Conservation (phyloP, 1,140 invertebrate genomes). For the Archivesica marissinica region DNA sequence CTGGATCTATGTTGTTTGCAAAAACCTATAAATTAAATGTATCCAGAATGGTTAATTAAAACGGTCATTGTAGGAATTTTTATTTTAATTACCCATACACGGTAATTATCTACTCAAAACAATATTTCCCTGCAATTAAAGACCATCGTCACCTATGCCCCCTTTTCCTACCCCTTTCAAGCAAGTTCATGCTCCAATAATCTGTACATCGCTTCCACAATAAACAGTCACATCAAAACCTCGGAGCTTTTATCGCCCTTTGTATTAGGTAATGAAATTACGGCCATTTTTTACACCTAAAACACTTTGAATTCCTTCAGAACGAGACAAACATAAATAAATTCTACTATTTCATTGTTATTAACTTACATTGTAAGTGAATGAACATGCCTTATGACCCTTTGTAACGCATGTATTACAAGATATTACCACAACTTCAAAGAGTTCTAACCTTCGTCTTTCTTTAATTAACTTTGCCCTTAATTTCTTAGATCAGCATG, state of each 20-base stretch:
- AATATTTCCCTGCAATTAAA: too few species aligned
- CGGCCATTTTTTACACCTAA: not conserved
- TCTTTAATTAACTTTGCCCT: slow-evolving; percentile 6
- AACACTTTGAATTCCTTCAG: not conserved
- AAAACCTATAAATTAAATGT: too few species aligned
- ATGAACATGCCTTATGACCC: not conserved
- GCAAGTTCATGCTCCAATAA: not conserved
- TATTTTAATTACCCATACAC: too few species aligned
- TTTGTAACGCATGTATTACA: not conserved
- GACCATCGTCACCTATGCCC: too few species aligned
- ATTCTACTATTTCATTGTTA: not conserved
- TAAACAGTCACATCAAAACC: slow-evolving; percentile 12
- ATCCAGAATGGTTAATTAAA: too few species aligned
- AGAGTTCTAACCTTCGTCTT: not conserved
- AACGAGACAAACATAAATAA: not conserved
- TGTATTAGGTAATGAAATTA: slow-evolving; percentile 11
- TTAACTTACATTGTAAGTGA: not conserved
- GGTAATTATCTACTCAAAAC: too few species aligned
- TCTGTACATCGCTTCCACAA: not conserved
- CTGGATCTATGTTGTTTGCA: too few species aligned
- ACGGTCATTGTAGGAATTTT: too few species aligned
- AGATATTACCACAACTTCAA: not conserved
- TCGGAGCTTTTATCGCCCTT: too few species aligned
- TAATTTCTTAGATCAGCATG: not conserved
- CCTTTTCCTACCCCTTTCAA: not conserved